Base-by-base conservation (phyloP, 2,797 vertebrate genomes). In the Coracias cyanogaster region DNA sequence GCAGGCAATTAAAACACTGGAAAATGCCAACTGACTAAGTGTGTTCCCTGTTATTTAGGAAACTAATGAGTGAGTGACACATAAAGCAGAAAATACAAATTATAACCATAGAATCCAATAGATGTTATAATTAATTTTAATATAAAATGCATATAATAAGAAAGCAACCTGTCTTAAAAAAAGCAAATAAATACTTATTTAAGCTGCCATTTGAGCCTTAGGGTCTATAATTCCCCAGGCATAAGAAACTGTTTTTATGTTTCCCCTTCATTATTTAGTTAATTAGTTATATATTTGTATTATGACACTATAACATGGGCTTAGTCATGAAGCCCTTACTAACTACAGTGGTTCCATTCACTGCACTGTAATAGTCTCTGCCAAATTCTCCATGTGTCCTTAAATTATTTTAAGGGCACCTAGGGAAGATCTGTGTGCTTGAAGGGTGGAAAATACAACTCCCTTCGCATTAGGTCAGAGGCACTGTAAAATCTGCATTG, bases 1-100 rank as follows among this genome's bases (percentile, higher is more conserved):
- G 98, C 98, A 98, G 98, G 98, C 98, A 98, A 98, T 98, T 98
- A 98, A 98, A 98, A 98, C 98, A 98, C 96, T 98, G 98, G 98
- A 98, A 99, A 99, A 98, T 98, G 98, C 98, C 98, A 99, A 98
- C 98, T 98, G 98, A 98, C 98, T 98, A 98, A 98, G 97, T 98
- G 96, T 97, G 97, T 98, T 98, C 98, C 97, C 98, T 98, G 98
- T 98, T 98, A 98, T 98, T 98, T 98, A 98, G 97, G 97, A 98
- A 98, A 97, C 97, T 98, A 98, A 98, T 98, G 98, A 98, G 98
- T 98, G 98, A 98, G 96, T 98, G 98, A 98, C 98, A 98, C 95
- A 97, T 94, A 98, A 97, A 97, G 96, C 92, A 97, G 96, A 97
- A 98, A 97, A 96, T 93, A 90, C 73, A 94, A 94, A 97, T 98